Percentiles rank a stretch among this genome's conserved stretches.
phyloP scores from a whole-genome alignment of 1,140 invertebrate genomes.

The Matsumurasca onukii region DNA sequence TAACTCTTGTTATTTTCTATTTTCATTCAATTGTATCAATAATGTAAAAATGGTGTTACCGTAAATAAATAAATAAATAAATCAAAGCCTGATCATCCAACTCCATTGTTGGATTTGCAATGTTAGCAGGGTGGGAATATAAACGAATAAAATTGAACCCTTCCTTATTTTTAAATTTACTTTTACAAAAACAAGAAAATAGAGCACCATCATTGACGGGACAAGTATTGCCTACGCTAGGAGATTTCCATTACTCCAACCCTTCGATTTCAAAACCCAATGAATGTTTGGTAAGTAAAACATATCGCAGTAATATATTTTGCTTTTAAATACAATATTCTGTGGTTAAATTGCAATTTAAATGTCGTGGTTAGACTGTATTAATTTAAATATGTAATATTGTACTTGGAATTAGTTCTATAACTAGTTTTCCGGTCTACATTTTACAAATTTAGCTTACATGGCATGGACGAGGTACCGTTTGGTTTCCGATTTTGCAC shows the following conservation, averaged over 20 bases:
- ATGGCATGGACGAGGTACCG: slow-evolving; percentile 25
- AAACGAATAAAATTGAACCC: too few relatives aligned
- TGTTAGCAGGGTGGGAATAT: too few relatives aligned
- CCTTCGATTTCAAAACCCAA: slow-evolving; percentile 27
- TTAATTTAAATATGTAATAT: too few relatives aligned
- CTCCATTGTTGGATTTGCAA: too few relatives aligned
- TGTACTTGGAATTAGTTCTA: background rate
- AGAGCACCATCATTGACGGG: slow-evolving; percentile 29
- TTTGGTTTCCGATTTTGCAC: slow-evolving; percentile 20
- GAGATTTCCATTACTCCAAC: slow-evolving; percentile 31
- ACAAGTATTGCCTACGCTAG: slow-evolving; percentile 32
- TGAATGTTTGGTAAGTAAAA: slow-evolving; percentile 14
- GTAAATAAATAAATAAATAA: too few relatives aligned
- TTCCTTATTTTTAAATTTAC: too few relatives aligned
- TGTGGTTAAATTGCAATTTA: background rate
- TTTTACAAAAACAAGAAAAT: slow-evolving; percentile 39
- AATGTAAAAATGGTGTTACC: too few relatives aligned
- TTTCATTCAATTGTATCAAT: too few relatives aligned
- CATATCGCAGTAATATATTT: too few relatives aligned
- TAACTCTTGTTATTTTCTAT: too few relatives aligned
- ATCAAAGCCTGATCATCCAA: too few relatives aligned
- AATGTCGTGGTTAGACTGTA: background rate
- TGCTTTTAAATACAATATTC: slow-evolving; percentile 7
- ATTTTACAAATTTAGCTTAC: slow-evolving; percentile 25
- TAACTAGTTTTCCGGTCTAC: slow-evolving; percentile 2